Base-by-base conservation (phyloP, 2,888 invertebrate genomes). In the Myathropa florea region DNA sequence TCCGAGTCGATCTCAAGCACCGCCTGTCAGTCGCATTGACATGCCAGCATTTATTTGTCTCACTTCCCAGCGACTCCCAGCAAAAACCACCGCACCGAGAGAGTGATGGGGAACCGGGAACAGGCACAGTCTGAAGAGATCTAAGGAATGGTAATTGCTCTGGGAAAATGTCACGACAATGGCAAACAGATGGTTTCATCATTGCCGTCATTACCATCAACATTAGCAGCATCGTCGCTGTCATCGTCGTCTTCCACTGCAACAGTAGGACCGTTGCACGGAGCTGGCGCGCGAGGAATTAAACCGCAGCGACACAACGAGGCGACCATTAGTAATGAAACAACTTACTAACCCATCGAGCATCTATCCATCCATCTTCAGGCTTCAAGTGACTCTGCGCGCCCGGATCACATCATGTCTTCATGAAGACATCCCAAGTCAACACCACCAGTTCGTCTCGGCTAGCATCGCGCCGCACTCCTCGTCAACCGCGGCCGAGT, bases 91-190 rank as follows among this genome's bases (percentile, higher is more conserved):
- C 23, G 21, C 23, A 64, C 64, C 46, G 24, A n/a, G 26, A 7
- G 7, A 18, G 7, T n/a, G 18, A 4, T 12, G 12, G 2, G 33
- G 9, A 33, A 33, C 46, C 12, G 33, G 24, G 57, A 57, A 18
- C 55, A 55, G 26, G 30, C 14, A 28, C 21, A 46, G 39, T 26
- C 30, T 63, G 78, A 72, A 68, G 63, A 78, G 83, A 77, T 75
- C 65, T 55, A 39, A 76, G 60, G 81, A 84, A 84, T 80, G 76
- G 76, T 84, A 84, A 84, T 84, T 84, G 84, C 84, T 84, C 84
- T 84, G 84, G 84, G 84, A 84, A 84, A 84, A 84, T 84, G 84
- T 84, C 84, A 84, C 84, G 81, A 84, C 84, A 84, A 84, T 80
- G 70, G 71, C 80, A 57, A 84, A 76, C 71, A 71, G 81, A 80